Evolutionary conservation across 2,888 invertebrate species (phyloP).

Genomic region (Phragmatobia fuliginosa): DNA sequence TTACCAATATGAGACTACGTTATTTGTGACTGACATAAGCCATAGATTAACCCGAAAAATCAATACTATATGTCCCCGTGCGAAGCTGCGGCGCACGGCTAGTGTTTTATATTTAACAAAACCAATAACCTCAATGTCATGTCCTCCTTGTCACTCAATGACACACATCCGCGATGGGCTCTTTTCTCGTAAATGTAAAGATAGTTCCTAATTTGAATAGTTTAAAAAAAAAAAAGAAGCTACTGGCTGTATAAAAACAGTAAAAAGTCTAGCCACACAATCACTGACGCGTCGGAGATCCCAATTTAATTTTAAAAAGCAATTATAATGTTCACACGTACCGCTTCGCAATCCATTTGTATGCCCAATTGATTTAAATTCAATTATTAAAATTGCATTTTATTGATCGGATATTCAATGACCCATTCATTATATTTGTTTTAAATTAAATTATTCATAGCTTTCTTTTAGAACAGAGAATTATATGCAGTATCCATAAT

Average conservation of each 20-base stretch:
- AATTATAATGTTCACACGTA: conserved; percentile 46
- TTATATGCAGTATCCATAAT: not conserved
- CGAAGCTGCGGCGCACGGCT: too few relatives aligned
- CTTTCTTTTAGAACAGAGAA: not conserved
- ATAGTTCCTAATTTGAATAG: not conserved
- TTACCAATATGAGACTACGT: too few relatives aligned
- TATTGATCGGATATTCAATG: conserved; percentile 9
- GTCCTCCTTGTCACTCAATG: too few relatives aligned
- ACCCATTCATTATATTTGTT: not conserved
- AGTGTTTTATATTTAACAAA: too few relatives aligned
- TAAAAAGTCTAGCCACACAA: conserved; percentile 2
- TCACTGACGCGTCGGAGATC: conserved; percentile 6
- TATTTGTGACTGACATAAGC: too few relatives aligned
- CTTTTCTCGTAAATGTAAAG: too few relatives aligned
- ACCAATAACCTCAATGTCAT: too few relatives aligned
- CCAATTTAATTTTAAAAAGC: conserved; percentile 44
- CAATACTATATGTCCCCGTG: too few relatives aligned
- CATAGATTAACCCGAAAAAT: too few relatives aligned
- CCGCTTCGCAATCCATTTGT: conserved; percentile 40
- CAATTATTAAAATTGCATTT: conserved; percentile 42
- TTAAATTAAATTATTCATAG: not conserved
- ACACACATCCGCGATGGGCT: too few relatives aligned
- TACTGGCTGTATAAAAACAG: not conserved
- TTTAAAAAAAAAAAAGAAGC: too few relatives aligned
- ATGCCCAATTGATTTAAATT: conserved; percentile 45